These are phyloP conservation scores for Cassiopea andromeda DNA, from an alignment of 30 jellyfish, hydroid and myxozoan genomes.

Conservation along the genomic window DNA sequence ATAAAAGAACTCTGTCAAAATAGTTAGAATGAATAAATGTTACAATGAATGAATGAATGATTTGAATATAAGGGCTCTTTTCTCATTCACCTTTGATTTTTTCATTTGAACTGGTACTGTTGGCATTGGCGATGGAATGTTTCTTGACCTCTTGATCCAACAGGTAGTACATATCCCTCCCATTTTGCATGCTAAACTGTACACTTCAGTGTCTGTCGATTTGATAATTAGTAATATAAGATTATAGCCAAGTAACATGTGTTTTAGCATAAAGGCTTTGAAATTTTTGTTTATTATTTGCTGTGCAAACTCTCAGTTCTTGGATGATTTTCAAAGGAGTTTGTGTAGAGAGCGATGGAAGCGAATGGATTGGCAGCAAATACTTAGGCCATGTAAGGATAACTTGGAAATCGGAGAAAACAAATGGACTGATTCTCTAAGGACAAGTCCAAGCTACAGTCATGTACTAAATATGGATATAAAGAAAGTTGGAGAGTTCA, in stretches of 20 bases:
- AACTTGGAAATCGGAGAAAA: slow-evolving; percentile 76
- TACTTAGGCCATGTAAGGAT: slow-evolving; percentile 84
- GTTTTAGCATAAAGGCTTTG: neutral
- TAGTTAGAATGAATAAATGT: too few species aligned
- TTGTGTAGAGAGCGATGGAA: slow-evolving; percentile 90
- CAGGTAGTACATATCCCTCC: slow-evolving; percentile 8
- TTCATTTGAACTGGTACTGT: slow-evolving; percentile 1
- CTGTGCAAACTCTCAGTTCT: slow-evolving; percentile 39
- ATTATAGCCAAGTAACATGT: neutral
- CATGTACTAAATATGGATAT: slow-evolving; percentile 81
- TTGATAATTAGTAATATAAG: too few species aligned
- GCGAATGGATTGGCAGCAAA: slow-evolving; percentile 97
- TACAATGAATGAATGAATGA: too few species aligned
- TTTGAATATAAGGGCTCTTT: too few species aligned
- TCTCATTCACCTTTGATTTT: neutral
- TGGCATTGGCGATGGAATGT: slow-evolving; percentile 1
- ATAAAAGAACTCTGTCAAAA: too few species aligned
- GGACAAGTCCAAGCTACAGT: slow-evolving; percentile 94
- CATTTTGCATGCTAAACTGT: neutral
- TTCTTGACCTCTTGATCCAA: slow-evolving; percentile 42
- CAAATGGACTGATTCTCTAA: slow-evolving; percentile 64
- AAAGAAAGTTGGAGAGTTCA: slow-evolving; percentile 88
- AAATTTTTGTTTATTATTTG: neutral
- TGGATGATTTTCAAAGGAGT: slow-evolving; percentile 89
- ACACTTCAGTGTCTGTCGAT: neutral